Conservation (phyloP, 2,797 vertebrate species). For the Catamblyrhynchus diadema region DNA sequence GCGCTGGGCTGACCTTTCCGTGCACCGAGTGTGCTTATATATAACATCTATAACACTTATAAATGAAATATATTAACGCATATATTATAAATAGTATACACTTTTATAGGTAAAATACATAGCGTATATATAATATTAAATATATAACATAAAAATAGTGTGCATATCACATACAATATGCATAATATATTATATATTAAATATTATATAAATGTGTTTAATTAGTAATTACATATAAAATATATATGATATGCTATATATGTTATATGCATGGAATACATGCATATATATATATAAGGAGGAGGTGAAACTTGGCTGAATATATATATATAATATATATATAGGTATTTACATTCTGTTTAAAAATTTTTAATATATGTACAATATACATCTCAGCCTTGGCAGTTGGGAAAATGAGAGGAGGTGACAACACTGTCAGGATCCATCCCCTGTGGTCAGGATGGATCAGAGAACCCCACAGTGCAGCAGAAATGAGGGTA, state of each 20-base stretch:
- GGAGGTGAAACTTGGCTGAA: not conserved
- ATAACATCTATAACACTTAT: not conserved
- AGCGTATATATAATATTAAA: not conserved
- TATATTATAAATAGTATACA: not conserved
- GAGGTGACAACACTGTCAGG: not conserved
- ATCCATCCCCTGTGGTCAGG: not conserved
- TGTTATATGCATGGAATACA: not conserved
- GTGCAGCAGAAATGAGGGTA: not conserved
- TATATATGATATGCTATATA: not conserved
- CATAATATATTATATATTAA: not conserved
- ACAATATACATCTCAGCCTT: not conserved
- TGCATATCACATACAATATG: not conserved
- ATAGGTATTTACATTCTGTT: not conserved
- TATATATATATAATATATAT: not conserved
- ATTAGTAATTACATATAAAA: not conserved
- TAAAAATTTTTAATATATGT: not conserved
- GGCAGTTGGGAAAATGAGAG: not conserved
- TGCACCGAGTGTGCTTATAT: rapidly evolving
- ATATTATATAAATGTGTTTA: not conserved
- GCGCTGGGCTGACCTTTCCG: not conserved
- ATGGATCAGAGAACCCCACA: not conserved
- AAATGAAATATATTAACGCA: not conserved
- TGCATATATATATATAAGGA: not conserved
- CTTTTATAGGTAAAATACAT: not conserved
- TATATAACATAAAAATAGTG: not conserved